Conservation (phyloP, 37 sponge, comb jelly and placozoan genomes). For the Theonella swinhoei region DNA sequence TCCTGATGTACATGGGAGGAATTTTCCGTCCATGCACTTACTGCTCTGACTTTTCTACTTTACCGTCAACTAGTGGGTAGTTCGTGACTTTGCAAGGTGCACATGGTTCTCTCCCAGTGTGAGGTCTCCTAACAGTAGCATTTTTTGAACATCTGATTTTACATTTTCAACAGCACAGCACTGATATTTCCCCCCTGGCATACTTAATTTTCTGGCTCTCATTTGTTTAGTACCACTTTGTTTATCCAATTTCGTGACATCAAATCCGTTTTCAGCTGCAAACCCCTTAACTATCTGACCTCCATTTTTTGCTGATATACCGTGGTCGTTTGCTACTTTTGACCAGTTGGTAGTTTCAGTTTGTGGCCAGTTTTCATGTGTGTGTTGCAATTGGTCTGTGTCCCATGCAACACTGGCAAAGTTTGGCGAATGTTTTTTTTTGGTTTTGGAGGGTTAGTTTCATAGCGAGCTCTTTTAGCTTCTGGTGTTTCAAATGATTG, state of each 20-base stretch:
- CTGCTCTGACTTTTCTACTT: neutral
- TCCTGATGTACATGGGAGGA: slow-evolving; percentile 20
- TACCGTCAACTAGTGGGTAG: slow-evolving; percentile 5
- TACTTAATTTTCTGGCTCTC: slow-evolving; percentile 4
- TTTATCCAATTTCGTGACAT: neutral
- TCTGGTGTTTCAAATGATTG: slow-evolving; percentile 33
- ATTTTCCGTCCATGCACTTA: slow-evolving; percentile 34
- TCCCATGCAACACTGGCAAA: slow-evolving; percentile 47
- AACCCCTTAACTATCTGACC: slow-evolving; percentile 27
- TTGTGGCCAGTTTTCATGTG: slow-evolving; percentile 9
- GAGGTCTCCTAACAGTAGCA: slow-evolving; percentile 20
- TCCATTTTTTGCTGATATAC: slow-evolving; percentile 11
- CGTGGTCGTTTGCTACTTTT: slow-evolving; percentile 7
- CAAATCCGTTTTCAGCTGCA: slow-evolving; percentile 25
- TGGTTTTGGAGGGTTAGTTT: neutral
- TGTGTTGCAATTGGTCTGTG: slow-evolving; percentile 9
- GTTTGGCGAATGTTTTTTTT: slow-evolving; percentile 36
- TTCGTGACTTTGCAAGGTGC: slow-evolving; percentile 5
- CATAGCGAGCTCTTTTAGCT: neutral
- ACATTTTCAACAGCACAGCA: neutral
- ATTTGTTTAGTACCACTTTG: too few species aligned
- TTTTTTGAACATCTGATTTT: neutral
- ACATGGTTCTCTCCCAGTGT: slow-evolving; percentile 29
- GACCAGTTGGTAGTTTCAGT: slow-evolving; percentile 25
- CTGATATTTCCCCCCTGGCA: slow-evolving; percentile 15